phyloP scores from a whole-genome alignment of 2,797 vertebrate species.

The Muscicapa striata region DNA sequence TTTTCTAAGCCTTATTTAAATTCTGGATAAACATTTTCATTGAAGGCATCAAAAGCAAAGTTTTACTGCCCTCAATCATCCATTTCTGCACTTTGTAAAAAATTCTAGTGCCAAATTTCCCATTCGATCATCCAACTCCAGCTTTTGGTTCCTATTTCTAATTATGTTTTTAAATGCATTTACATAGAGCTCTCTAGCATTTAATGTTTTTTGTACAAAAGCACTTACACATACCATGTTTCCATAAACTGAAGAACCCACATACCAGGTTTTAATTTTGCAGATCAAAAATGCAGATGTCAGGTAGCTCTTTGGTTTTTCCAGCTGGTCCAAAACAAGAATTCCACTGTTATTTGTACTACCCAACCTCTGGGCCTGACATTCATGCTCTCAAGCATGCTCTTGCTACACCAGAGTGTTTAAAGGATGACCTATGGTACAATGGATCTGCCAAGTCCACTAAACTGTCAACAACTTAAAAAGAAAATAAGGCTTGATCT shows the following conservation, averaged over 20 bases:
- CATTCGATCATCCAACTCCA: neutral
- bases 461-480: neutral
- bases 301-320: neutral
- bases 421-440: neutral
- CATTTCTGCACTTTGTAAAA: neutral
- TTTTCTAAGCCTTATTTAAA: neutral
- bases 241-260: neutral
- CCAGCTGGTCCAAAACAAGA: neutral
- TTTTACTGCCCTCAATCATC: neutral
- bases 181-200: neutral
- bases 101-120: neutral
- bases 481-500: neutral
- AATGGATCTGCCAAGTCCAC: neutral
- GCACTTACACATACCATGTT: neutral
- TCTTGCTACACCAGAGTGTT: neutral
- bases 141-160: neutral
- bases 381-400: fast-evolving
- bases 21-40: neutral
- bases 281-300: neutral
- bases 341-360: neutral
- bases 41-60: neutral
- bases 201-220: neutral
- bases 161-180: neutral
- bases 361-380: neutral
- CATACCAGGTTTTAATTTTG: neutral